Percentiles rank a stretch among this genome's conserved stretches.
Conservation (phyloP, 2,113 vertebrate species). For the Forbesichthys papilliferus region DNA sequence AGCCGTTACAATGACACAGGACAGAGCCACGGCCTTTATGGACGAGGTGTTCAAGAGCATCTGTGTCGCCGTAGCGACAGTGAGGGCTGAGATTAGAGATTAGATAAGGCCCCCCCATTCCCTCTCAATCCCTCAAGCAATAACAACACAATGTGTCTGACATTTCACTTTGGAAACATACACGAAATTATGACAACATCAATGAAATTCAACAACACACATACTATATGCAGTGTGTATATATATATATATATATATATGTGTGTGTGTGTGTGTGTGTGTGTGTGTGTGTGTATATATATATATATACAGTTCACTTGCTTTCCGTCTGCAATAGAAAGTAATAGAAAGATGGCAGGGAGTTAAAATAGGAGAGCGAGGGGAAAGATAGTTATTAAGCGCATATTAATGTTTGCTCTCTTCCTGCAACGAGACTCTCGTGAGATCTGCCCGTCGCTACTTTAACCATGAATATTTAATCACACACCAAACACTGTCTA, state of each 20-base stretch:
- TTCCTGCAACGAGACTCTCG: slow-evolving; percentile 48
- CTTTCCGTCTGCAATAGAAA: not conserved
- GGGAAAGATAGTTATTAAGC: slow-evolving; percentile 61
- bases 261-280: no score
- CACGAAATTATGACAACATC: not conserved
- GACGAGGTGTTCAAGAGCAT: slow-evolving; percentile 58
- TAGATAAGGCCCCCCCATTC: slow-evolving; percentile 1
- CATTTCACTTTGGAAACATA: slow-evolving; percentile 65
- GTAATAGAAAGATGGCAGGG: slow-evolving; percentile 2
- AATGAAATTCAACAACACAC: not conserved
- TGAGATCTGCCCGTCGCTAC: slow-evolving; percentile 55
- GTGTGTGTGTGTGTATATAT: no score
- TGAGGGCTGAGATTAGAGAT: slow-evolving; percentile 60
- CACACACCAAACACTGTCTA: slow-evolving; percentile 66
- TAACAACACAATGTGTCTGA: slow-evolving; percentile 73
- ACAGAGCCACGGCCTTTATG: slow-evolving; percentile 3
- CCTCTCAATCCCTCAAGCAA: slow-evolving; percentile 73
- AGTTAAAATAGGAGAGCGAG: slow-evolving; percentile 30
- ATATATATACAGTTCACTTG: not conserved
- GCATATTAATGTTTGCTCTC: slow-evolving; percentile 72
- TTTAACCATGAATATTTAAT: slow-evolving; percentile 74
- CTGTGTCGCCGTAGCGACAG: slow-evolving; percentile 1
- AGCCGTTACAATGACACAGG: slow-evolving; percentile 15
- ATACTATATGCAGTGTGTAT: not conserved
- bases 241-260: not conserved